Evolutionary conservation across 2,113 vertebrate species (phyloP), one percentile per base, ranked within the genome.

Genomic region (Oenanthe melanoleuca): DNA sequence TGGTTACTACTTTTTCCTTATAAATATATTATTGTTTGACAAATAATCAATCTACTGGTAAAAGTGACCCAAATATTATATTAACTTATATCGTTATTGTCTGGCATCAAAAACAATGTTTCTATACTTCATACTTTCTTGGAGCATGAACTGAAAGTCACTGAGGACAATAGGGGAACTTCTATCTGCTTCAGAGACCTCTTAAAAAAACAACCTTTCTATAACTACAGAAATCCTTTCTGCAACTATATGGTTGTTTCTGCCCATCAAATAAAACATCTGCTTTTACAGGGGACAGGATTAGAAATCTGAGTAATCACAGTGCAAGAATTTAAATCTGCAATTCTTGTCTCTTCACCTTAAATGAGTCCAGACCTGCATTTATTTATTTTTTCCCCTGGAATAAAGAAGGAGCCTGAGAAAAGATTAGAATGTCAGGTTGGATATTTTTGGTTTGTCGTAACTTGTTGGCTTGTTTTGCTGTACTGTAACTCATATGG

Each of bases 61-160:
- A 28, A 86, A 87, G 71, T 77, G 69, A 93, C 60, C 16, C 82
- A 96, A 93, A 85, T 93, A 78, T 56, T 89, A 60, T 40, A 80
- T 93, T 77, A 78, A 95, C 80, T 87, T 61, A 84, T 12, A 3
- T 33, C 31, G 18, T 59, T 94, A 70, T 59, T 94, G 89, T 71
- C 38, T 53, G 50, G 23, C 61, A 81, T 88, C 6, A 50, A 80
- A 72, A 73, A 66, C 9, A 42, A 26, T 6, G 19, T 50, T 89
- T 34, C 72, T 88, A 67, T 60, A 53, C 9, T 75, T 80, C 84
- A 73, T 73, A 86, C 20, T 78, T 86, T 63, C 29, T 74, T 80
- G 25, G 26, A 88, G 2, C 5, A 61, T 69, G 12, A 9, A 40
- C 61, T 8, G 24, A 88, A 77, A 74, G 52, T 52, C 22, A 40